A percentile compares a stretch with the other conserved stretches of the same genome.
Evolutionary conservation across 23 tunicate genomes (phyloP).

Genomic region (Aplidium turbinatum): DNA sequence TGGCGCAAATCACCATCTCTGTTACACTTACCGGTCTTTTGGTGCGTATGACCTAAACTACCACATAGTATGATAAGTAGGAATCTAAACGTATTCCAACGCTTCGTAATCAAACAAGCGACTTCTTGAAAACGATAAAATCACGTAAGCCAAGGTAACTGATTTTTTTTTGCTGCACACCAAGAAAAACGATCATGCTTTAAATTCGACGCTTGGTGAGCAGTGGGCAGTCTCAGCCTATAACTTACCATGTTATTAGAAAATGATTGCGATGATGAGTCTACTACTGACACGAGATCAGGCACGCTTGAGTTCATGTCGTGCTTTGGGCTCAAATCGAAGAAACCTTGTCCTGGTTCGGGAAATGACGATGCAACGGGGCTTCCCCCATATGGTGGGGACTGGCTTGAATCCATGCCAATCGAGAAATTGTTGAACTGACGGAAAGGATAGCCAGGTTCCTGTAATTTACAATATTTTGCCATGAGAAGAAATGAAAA

Average conservation of each 20-base stretch:
- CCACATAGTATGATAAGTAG: too few relatives aligned
- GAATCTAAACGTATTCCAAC: too few relatives aligned
- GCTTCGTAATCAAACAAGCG: too few relatives aligned
- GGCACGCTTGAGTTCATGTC: background rate
- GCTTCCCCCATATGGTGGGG: slow-evolving; percentile 14
- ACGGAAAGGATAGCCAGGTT: slow-evolving; percentile 12
- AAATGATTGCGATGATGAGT: slow-evolving; percentile 25
- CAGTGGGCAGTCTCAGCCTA: background rate
- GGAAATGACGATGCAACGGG: slow-evolving; percentile 24
- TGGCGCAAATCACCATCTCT: too few relatives aligned
- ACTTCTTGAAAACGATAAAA: too few relatives aligned
- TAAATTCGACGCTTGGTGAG: too few relatives aligned
- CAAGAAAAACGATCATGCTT: background rate
- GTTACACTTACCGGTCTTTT: too few relatives aligned
- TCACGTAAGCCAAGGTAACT: too few relatives aligned
- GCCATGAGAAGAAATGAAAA: too few relatives aligned
- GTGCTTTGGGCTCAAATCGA: slow-evolving; percentile 21
- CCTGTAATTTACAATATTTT: background rate
- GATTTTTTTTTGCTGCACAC: too few relatives aligned
- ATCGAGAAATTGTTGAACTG: slow-evolving; percentile 25
- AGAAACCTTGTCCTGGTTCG: slow-evolving; percentile 57
- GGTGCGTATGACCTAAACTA: too few relatives aligned
- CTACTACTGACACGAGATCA: slow-evolving; percentile 1
- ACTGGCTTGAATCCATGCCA: background rate
- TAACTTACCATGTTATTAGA: slow-evolving; percentile 36